Percentiles rank a stretch among this genome's conserved stretches.
Conservation (phyloP, 1,140 invertebrate genomes). For the Pteromalus puparum region DNA sequence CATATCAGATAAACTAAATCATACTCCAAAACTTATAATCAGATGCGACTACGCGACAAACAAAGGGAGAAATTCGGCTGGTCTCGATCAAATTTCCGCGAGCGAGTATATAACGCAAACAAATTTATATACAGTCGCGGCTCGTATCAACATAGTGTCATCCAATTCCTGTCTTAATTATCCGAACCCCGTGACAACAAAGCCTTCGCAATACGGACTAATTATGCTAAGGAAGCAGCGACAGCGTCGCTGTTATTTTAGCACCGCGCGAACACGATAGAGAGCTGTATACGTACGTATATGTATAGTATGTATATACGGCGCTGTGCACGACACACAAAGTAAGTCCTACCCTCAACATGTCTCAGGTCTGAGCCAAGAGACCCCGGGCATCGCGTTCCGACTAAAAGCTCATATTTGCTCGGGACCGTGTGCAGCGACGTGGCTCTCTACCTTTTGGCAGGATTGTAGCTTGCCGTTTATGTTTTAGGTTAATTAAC, state of each 20-base stretch:
- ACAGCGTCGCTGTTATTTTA: conserved; percentile 14
- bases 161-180: conserved; percentile 32
- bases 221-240: conserved; percentile 37
- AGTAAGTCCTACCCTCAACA: neutral
- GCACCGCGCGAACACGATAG: neutral
- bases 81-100: neutral
- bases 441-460: no score
- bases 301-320: neutral
- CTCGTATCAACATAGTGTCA: neutral
- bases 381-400: neutral
- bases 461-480: no score
- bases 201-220: conserved; percentile 15
- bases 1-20: no score
- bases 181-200: conserved; percentile 14
- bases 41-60: neutral
- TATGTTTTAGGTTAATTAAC: no score
- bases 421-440: neutral
- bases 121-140: neutral
- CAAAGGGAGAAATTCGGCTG: no score
- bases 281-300: neutral
- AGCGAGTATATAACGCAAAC: neutral
- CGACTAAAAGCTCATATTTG: neutral
- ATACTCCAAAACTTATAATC: no score
- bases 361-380: neutral
- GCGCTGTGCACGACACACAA: neutral